Conservation (phyloP, 2,797 vertebrate species). For the Pagetopsis macropterus region DNA sequence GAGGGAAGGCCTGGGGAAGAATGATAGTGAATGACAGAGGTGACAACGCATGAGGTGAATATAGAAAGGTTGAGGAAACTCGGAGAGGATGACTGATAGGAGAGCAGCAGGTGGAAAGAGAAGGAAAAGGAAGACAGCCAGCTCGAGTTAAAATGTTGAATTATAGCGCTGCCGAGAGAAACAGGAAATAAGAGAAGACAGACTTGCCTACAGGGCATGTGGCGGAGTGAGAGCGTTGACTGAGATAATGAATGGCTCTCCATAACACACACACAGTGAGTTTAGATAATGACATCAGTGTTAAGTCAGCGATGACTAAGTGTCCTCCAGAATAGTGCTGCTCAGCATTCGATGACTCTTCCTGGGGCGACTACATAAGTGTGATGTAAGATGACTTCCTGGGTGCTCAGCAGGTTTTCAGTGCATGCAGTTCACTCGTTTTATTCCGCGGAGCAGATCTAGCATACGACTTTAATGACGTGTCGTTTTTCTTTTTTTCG, state of each 20-base stretch:
- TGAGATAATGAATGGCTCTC: slow-evolving; percentile 57
- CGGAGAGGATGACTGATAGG: slow-evolving; percentile 51
- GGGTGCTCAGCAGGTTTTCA: slow-evolving; percentile 56
- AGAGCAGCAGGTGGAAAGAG: slow-evolving; percentile 48
- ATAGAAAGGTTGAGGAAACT: slow-evolving; percentile 28
- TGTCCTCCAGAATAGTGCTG: slow-evolving; percentile 50
- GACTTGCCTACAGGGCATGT: slow-evolving; percentile 48
- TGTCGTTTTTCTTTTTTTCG: not conserved
- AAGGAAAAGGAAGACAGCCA: slow-evolving; percentile 37
- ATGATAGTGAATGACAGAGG: slow-evolving; percentile 32
- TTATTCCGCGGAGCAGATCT: not conserved
- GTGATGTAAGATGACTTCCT: slow-evolving; percentile 44
- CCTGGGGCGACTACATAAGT: slow-evolving; percentile 19
- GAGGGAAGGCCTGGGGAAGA: not conserved
- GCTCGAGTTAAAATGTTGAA: slow-evolving; percentile 62
- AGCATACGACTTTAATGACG: slow-evolving; percentile 9
- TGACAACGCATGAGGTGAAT: slow-evolving; percentile 24
- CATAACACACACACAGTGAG: slow-evolving; percentile 34
- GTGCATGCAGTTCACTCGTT: slow-evolving; percentile 14
- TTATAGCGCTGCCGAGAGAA: slow-evolving; percentile 52
- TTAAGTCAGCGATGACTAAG: slow-evolving; percentile 73
- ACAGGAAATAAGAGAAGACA: slow-evolving; percentile 34
- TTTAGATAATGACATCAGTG: slow-evolving; percentile 72
- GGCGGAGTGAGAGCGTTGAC: slow-evolving; percentile 45
- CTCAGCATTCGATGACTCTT: slow-evolving; percentile 56